Conservation (phyloP, 1,140 invertebrate species). For the Lethrus apterus region DNA sequence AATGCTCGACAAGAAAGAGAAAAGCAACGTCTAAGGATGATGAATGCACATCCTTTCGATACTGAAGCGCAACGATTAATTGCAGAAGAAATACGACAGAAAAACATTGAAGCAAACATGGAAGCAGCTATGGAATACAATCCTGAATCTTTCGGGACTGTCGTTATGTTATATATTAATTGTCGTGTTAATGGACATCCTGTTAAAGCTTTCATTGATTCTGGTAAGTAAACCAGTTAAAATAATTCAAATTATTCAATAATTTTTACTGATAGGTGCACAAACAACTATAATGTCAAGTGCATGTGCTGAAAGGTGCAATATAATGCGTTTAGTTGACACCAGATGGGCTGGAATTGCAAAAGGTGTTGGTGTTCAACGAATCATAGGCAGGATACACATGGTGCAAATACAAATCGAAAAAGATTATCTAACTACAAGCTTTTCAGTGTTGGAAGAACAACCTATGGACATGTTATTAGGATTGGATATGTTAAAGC, state of each 20-base stretch:
- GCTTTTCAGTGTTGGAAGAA: slow-evolving; percentile 95
- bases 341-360: slow-evolving; percentile 91
- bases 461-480: slow-evolving; percentile 98
- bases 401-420: slow-evolving; percentile 96
- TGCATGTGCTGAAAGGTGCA: slow-evolving; percentile 85
- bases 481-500: slow-evolving; percentile 93
- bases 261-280: slow-evolving; percentile 52
- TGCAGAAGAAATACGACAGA: slow-evolving; percentile 89
- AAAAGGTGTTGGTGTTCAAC: slow-evolving; percentile 92
- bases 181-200: slow-evolving; percentile 92
- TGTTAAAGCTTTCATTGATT: slow-evolving; percentile 97
- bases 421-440: slow-evolving; percentile 87
- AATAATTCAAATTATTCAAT: not conserved
- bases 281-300: slow-evolving; percentile 94
- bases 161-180: slow-evolving; percentile 96
- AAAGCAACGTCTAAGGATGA: slow-evolving; percentile 74
- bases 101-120: slow-evolving; percentile 98
- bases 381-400: slow-evolving; percentile 92
- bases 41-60: slow-evolving; percentile 92
- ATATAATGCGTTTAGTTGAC: slow-evolving; percentile 94
- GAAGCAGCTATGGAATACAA: slow-evolving; percentile 97
- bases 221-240: slow-evolving; percentile 48
- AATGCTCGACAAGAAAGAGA: slow-evolving; percentile 69
- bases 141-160: slow-evolving; percentile 95
- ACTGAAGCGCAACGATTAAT: slow-evolving; percentile 89